A percentile compares a stretch with the other conserved stretches of the same genome.
Evolutionary conservation across 2,797 vertebrate species (phyloP).

Genomic region (Balearica regulorum): DNA sequence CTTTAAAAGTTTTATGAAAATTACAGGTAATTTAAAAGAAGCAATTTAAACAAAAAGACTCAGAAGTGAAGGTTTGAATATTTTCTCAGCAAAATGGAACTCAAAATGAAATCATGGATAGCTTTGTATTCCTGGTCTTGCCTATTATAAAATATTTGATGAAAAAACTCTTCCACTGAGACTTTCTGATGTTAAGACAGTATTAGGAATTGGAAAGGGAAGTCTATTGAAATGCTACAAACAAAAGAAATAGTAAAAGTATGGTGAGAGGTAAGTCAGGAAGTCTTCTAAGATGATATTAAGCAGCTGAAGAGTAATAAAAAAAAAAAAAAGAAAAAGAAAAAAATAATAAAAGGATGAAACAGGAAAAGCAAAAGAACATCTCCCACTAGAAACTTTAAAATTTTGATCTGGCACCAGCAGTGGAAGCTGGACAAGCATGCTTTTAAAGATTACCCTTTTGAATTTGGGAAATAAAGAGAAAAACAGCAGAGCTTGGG

Average conservation of each 20-base stretch:
- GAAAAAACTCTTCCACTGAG: neutral
- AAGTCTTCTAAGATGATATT: neutral
- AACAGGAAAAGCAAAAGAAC: neutral
- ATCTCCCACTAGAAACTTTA: neutral
- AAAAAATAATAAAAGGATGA: rapidly evolving
- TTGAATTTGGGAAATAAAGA: neutral
- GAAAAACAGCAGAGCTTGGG: neutral
- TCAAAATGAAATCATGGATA: neutral
- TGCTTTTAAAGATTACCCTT: neutral
- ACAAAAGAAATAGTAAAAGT: neutral
- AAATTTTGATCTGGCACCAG: neutral
- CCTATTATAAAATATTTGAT: neutral
- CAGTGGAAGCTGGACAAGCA: neutral
- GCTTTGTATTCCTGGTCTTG: neutral
- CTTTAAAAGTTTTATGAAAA: neutral
- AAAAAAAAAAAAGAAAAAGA: rapidly evolving
- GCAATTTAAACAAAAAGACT: neutral
- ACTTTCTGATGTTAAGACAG: neutral
- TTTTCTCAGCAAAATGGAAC: neutral
- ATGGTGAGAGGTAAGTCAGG: neutral
- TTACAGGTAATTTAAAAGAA: neutral
- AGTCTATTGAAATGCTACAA: neutral
- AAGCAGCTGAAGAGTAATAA: neutral
- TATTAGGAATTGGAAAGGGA: neutral
- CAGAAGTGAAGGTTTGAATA: neutral